These are phyloP conservation scores for Sebastes steindachneri DNA, from an alignment of 2,797 vertebrate genomes.

Conservation along the genomic window DNA sequence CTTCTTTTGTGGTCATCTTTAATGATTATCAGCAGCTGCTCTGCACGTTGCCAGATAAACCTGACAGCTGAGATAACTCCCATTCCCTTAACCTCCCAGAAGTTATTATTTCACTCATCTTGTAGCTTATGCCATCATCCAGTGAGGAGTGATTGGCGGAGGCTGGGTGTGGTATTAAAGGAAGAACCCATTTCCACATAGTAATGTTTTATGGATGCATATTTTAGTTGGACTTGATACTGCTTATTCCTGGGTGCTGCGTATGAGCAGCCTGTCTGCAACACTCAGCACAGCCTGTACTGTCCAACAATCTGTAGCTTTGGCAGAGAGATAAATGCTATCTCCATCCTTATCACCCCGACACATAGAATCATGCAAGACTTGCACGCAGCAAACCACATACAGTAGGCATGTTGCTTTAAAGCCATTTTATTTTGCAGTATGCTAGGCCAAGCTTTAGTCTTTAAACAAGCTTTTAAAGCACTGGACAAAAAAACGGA, in stretches of 20 bases:
- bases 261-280: conserved; percentile 50
- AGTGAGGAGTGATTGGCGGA: conserved; percentile 7
- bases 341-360: conserved; percentile 20
- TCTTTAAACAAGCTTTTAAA: too few relatives aligned
- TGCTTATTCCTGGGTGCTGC: conserved; percentile 10
- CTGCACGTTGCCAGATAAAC: conserved; percentile 22
- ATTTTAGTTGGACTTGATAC: conserved; percentile 30
- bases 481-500: too few relatives aligned
- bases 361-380: conserved; percentile 18
- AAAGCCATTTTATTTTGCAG: too few relatives aligned
- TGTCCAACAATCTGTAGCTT: conserved; percentile 55
- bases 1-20: background rate
- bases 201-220: conserved; percentile 50
- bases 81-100: conserved; percentile 3
- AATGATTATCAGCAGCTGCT: conserved; percentile 4
- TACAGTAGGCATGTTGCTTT: conserved; percentile 65
- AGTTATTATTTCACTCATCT: background rate
- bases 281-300: conserved; percentile 51
- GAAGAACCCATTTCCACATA: conserved; percentile 33
- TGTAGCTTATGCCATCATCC: background rate
- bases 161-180: conserved; percentile 18
- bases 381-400: background rate
- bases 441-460: too few relatives aligned
- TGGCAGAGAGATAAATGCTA: conserved; percentile 57
- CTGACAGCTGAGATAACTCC: background rate